A percentile compares a stretch with the other conserved stretches of the same genome.
Evolutionary conservation across 1,140 invertebrate species (phyloP).

Genomic region (Tetragnatha versicolor): DNA sequence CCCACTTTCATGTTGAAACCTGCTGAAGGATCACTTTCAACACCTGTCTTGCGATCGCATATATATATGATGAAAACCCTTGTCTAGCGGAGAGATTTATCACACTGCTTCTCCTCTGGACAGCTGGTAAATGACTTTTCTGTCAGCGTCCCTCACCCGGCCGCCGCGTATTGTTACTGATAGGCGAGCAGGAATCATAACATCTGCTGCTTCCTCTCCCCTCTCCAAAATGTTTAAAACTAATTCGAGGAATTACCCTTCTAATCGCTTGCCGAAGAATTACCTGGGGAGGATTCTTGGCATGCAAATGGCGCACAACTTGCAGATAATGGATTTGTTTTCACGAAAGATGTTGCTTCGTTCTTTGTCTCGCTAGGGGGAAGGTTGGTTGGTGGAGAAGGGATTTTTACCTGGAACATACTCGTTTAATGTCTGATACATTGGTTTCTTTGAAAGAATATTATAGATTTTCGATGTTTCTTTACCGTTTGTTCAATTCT

Average conservation of each 20-base stretch:
- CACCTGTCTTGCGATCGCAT: conserved; percentile 4
- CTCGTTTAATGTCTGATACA: not conserved
- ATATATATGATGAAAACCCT: conserved; percentile 26
- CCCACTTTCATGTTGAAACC: not conserved
- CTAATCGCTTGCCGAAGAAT: conserved; percentile 16
- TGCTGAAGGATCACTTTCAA: conserved; percentile 16
- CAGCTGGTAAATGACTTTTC: conserved; percentile 34
- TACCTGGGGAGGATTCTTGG: conserved; percentile 1
- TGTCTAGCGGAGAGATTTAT: conserved; percentile 30
- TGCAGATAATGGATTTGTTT: not conserved
- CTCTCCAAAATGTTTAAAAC: conserved; percentile 21
- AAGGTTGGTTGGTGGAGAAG: not conserved
- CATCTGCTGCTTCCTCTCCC: conserved; percentile 21
- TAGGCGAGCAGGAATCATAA: conserved; percentile 21
- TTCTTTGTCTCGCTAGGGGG: not conserved
- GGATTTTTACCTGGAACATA: not conserved
- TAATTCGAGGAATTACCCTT: conserved; percentile 19
- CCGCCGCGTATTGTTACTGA: conserved; percentile 11
- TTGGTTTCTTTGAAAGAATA: too few species aligned
- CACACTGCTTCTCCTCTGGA: conserved; percentile 1
- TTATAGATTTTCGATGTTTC: too few species aligned
- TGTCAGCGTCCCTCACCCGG: not conserved
- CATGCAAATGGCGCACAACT: not conserved
- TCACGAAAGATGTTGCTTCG: not conserved
- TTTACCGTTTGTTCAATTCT: too few species aligned